Conservation (phyloP, 1,140 invertebrate genomes). For the Cotesia glomerata region DNA sequence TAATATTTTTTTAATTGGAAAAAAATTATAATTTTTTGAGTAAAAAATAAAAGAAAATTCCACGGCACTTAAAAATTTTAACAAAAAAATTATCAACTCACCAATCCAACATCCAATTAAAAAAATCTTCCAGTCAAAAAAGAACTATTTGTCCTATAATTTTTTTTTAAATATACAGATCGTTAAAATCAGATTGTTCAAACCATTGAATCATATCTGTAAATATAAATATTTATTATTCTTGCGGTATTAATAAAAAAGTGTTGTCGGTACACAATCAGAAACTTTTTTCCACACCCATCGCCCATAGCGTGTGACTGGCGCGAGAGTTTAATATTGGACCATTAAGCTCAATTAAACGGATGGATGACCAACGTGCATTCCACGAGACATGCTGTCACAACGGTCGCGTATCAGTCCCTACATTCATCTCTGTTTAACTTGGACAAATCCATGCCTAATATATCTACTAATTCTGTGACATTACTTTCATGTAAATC, state of each 20-base stretch:
- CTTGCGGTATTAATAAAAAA: conserved; percentile 38
- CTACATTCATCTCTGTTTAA: too few relatives aligned
- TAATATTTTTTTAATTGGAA: neutral
- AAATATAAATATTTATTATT: conserved; percentile 22
- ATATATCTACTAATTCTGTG: too few relatives aligned
- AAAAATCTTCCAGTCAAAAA: too few relatives aligned
- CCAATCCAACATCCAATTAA: too few relatives aligned
- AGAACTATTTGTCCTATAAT: too few relatives aligned
- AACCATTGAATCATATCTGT: conserved; percentile 20
- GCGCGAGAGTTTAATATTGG: conserved; percentile 54
- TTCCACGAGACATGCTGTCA: conserved; percentile 47
- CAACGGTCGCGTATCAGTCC: conserved; percentile 2
- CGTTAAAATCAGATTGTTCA: conserved; percentile 29
- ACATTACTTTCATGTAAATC: too few relatives aligned
- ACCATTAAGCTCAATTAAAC: conserved; percentile 61
- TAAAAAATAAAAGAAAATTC: neutral
- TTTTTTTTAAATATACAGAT: neutral
- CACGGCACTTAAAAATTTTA: neutral
- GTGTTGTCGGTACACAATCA: conserved; percentile 5
- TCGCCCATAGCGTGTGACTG: conserved; percentile 41
- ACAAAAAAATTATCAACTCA: neutral
- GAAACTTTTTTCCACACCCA: conserved; percentile 39
- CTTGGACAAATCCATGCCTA: too few relatives aligned
- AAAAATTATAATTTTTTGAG: neutral
- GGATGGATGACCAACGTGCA: conserved; percentile 48